Evolutionary conservation across 1,140 invertebrate species (phyloP), one percentile per base, ranked within the genome.

Genomic region (Panulirus ornatus): DNA sequence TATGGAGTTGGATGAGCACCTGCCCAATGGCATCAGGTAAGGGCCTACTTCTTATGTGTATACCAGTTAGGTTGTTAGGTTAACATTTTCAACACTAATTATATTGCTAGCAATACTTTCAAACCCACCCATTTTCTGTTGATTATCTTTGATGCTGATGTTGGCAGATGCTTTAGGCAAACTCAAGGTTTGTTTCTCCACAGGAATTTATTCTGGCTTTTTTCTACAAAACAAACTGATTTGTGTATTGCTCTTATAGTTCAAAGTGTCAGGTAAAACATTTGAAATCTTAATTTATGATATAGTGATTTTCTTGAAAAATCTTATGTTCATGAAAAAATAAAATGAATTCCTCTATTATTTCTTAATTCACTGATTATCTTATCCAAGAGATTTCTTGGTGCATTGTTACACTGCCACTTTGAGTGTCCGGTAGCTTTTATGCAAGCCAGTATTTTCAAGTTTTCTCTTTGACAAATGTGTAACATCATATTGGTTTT

Each of bases 1-100:
- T 8, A 89, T 89, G 87, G 87, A 89, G 47, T 1, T 82, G 78
- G 87, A 89, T 34, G 87, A 89, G 75, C 87, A 89, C 44, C 79
- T 89, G 14, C 87, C 87, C 34, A 83, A 89, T 27, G 51, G 36
- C 30, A 83, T 89, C 38, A 89, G 87, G 87, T 89, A 58, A 73
- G 40, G 1, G 22, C 1, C 11, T 14, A n/a, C 16, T 22, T 6
- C 16, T 30, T 0, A 30, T 16, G 34, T 16, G 36, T 16, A 73
- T 16, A 73, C n/a, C n/a, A 19, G 36, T 2, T 16, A 16, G 16
- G 16, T 9, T 16, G 34, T 16, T 30, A 1, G 16, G n/a, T 16
- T 2, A 5, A 36, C 14, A 30, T 30, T 16, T 1, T 27, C 19
- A 16, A 30, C 1, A 30, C 2, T 3, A 2, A 1, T 27, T 30